Evolutionary conservation across 2,888 invertebrate genomes (phyloP).

Genomic region (Amphipyra berbera): DNA sequence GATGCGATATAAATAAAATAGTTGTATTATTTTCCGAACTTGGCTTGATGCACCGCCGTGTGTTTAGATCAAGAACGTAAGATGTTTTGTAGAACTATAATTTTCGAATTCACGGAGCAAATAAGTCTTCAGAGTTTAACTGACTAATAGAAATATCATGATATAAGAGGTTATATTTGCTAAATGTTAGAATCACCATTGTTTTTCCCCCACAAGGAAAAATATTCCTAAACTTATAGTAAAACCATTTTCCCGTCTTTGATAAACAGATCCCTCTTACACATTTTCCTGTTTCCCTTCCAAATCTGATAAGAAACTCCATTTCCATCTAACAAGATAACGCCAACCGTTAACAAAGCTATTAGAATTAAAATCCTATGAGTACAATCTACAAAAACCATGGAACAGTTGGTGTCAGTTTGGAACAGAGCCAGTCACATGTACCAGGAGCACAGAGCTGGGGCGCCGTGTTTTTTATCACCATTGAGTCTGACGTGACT

Average conservation of each 20-base stretch:
- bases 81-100: too few species aligned
- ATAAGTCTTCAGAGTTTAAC: too few species aligned
- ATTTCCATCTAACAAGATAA: conserved; percentile 50
- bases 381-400: conserved; percentile 53
- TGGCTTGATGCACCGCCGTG: too few species aligned
- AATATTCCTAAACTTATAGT: conserved; percentile 25
- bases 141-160: too few species aligned
- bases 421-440: conserved; percentile 59
- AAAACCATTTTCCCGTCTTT: conserved; percentile 36
- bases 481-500: conserved; percentile 49
- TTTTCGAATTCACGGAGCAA: too few species aligned
- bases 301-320: conserved; percentile 48
- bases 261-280: conserved; percentile 32
- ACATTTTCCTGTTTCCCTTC: conserved; percentile 25
- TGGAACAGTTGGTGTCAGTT: conserved; percentile 51
- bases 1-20: too few species aligned
- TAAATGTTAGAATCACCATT: background rate
- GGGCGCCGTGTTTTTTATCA: conserved; percentile 57
- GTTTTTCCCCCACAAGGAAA: conserved; percentile 22
- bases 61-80: too few species aligned
- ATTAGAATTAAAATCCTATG: conserved; percentile 57
- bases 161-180: background rate
- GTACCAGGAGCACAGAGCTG: conserved; percentile 45
- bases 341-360: conserved; percentile 47
- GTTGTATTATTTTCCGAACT: too few species aligned